phyloP scores from a whole-genome alignment of 1,140 invertebrate species.

The Babylonia areolata region DNA sequence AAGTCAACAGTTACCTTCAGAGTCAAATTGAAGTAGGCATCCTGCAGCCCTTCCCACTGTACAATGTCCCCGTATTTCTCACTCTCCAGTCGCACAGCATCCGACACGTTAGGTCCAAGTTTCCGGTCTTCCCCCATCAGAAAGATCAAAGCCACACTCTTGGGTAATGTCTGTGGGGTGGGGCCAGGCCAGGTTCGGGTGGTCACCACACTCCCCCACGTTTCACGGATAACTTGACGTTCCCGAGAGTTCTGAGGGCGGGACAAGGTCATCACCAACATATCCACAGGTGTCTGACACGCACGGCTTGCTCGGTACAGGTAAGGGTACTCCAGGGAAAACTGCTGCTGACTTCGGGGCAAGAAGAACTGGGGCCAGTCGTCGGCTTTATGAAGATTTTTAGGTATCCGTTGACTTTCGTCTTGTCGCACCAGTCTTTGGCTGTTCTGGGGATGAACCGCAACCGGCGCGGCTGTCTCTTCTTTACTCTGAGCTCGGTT shows the following conservation, averaged over 20 bases:
- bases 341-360: neutral
- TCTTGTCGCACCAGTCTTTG: no score
- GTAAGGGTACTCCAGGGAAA: slow-evolving; percentile 15
- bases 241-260: neutral
- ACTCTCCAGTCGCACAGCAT: neutral
- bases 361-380: slow-evolving; percentile 6
- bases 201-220: neutral
- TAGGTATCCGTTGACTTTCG: no score
- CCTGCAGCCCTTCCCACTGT: neutral
- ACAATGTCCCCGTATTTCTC: slow-evolving; percentile 1
- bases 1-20: no score
- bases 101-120: no score
- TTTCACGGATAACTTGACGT: no score
- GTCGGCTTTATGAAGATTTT: no score
- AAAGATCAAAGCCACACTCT: neutral
- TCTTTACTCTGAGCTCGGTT: no score
- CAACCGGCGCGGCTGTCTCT: no score
- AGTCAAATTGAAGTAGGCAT: slow-evolving; percentile 7
- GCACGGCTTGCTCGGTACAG: neutral
- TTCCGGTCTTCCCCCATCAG: neutral
- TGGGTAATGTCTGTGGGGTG: neutral
- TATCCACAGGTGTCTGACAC: neutral
- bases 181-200: neutral
- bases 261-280: neutral
- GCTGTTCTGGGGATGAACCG: no score